These are phyloP conservation scores for Drosophila miranda DNA, from an alignment of 1,140 invertebrate genomes.

Conservation along the genomic window DNA sequence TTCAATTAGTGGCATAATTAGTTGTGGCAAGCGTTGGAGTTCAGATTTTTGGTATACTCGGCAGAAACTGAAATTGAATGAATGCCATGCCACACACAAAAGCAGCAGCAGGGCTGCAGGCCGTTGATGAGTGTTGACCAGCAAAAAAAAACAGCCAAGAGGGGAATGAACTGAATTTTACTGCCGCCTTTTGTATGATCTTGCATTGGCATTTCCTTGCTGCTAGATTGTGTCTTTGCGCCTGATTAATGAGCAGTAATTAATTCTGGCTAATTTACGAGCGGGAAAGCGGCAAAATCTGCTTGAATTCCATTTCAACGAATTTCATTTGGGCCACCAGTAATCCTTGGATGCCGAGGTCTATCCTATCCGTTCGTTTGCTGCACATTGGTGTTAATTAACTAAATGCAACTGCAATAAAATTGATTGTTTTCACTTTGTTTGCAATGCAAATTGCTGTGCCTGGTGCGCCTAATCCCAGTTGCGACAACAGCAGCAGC, in stretches of 20 bases:
- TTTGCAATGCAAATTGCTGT: conserved; percentile 78
- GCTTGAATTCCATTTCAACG: conserved; percentile 26
- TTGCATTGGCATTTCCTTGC: conserved; percentile 34
- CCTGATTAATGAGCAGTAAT: conserved; percentile 76
- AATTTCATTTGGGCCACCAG: conserved; percentile 44
- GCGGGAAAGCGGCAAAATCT: conserved; percentile 9
- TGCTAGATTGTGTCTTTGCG: conserved; percentile 52
- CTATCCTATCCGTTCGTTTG: conserved; percentile 15
- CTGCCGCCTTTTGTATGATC: conserved; percentile 59
- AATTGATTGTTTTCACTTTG: conserved; percentile 81
- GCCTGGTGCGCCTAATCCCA: conserved; percentile 68
- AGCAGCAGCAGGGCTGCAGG: not conserved
- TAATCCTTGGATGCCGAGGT: conserved; percentile 17
- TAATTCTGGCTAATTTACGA: conserved; percentile 75
- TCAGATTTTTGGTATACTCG: conserved; percentile 67
- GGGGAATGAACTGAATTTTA: conserved; percentile 27
- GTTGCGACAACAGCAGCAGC: conserved; percentile 11
- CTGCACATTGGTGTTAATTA: conserved; percentile 76
- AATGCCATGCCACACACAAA: conserved; percentile 35
- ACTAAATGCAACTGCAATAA: conserved; percentile 81
- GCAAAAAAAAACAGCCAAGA: conserved; percentile 6
- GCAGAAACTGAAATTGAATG: conserved; percentile 53
- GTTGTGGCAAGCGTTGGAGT: conserved; percentile 80
- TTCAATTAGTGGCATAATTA: conserved; percentile 81
- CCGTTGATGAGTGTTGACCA: conserved; percentile 28